Evolutionary conservation across 2,797 vertebrate genomes (phyloP), one percentile per base, ranked within the genome.

Genomic region (Urocyon cinereoargenteus): DNA sequence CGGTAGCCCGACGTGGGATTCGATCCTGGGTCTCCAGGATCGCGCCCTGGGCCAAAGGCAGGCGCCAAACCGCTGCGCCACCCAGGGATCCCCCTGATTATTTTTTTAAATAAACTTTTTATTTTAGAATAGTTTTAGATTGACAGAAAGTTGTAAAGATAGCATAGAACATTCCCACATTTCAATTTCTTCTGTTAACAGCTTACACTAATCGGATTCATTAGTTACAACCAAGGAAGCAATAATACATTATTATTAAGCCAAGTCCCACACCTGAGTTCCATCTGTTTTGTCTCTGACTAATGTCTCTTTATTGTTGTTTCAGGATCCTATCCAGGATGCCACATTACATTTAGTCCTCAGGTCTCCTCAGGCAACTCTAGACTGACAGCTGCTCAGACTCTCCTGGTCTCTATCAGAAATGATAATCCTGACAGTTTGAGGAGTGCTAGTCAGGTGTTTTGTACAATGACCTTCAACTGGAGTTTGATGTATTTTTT

Each of bases 111-210:
- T 6, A 45, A 75, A 51, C 10, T 36, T 59, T 94, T 86, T 51
- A 59, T 57, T 92, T 94, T 79, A 84, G 77, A 55, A 70, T 51
- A 31, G 57, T 49, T 92, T 84, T 77, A 82, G 22, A 89, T 49
- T 64, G 34, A 75, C n/a, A 86, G 55, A 85, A 86, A 75, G 73
- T 75, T 57, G 12, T 49, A 85, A 34, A 94, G 75, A 36, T 3
- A 82, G 49, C 89, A 72, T 31, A 70, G 51, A 55, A 78, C 45
- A 62, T n/a, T 73, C 31, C 45, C 82, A 78, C 10, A 68, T 26
- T 75, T 24, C 10, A 53, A 28, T n/a, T 81, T 77, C 59, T 59
- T 90, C 34, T 12, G 28, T 59, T 89, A 86, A 34, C 11, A 59
- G 31, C 31, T 55, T 84, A 57, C 1, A 55, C 72, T 70, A n/a